These are phyloP conservation scores for Bujurquina vittata DNA, from an alignment of 2,113 vertebrate species.

Conservation along the genomic window DNA sequence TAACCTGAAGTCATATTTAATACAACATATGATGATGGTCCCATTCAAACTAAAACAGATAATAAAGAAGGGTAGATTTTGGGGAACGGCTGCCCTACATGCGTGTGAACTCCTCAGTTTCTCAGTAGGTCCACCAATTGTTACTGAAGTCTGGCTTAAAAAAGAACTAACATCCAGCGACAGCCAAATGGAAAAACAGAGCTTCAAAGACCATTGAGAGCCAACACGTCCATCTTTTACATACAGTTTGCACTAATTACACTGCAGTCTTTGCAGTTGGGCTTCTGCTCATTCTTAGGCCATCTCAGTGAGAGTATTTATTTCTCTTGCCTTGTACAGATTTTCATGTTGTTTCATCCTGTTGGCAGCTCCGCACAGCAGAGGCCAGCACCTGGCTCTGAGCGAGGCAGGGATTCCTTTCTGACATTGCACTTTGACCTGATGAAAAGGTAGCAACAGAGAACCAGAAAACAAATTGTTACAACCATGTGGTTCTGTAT, in stretches of 20 bases:
- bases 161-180: background rate
- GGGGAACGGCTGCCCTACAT: background rate
- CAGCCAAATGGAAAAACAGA: background rate
- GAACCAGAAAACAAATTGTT: background rate
- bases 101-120: background rate
- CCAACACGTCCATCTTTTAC: background rate
- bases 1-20: background rate
- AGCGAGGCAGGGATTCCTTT: constrained; percentile 90
- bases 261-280: background rate
- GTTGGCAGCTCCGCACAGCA: constrained; percentile 83
- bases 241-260: background rate
- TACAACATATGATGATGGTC: background rate
- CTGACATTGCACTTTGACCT: constrained; percentile 88
- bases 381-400: constrained; percentile 86
- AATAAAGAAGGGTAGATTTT: background rate
- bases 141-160: background rate
- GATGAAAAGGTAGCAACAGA: background rate
- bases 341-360: constrained; percentile 71
- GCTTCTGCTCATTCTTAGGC: background rate
- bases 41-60: background rate
- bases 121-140: background rate
- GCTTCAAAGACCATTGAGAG: background rate
- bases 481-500: too few relatives aligned
- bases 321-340: constrained; percentile 80
- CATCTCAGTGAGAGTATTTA: background rate